These are phyloP conservation scores for Anarhynchus alexandrinus DNA, from an alignment of 2,113 vertebrate genomes.

Conservation along the genomic window DNA sequence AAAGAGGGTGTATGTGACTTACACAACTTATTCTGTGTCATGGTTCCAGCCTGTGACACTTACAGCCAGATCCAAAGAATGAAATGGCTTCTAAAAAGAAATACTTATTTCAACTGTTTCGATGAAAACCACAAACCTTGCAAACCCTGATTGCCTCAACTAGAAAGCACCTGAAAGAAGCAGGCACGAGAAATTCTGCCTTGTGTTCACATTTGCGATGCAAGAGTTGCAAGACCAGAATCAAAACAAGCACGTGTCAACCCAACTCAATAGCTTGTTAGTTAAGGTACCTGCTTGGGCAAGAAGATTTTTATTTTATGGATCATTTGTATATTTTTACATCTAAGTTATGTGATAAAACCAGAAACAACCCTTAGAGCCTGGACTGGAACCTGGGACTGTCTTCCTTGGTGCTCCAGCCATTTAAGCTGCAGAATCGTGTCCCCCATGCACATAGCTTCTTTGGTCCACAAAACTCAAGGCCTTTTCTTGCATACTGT, in stretches of 20 bases:
- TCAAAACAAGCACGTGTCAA: not conserved
- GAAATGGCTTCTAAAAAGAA: not conserved
- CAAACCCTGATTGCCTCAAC: not conserved
- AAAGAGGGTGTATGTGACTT: not conserved
- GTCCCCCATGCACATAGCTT: not conserved
- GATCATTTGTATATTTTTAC: not conserved
- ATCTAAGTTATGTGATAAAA: not conserved
- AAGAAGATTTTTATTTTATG: not conserved
- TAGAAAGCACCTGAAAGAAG: not conserved
- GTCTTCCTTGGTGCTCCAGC: not conserved
- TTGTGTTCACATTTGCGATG: fast-evolving
- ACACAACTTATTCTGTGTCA: not conserved
- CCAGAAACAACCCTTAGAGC: not conserved
- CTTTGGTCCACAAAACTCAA: not conserved
- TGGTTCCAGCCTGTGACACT: fast-evolving
- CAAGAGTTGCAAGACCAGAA: not conserved
- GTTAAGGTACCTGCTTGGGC: not conserved
- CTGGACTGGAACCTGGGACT: not conserved
- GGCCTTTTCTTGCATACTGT: not conserved
- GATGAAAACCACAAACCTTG: not conserved
- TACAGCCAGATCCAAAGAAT: not conserved
- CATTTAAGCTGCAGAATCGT: not conserved
- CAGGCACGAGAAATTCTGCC: not conserved
- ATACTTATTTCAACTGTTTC: not conserved
- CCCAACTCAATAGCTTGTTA: not conserved